A percentile compares a stretch with the other conserved stretches of the same genome.
Evolutionary conservation across 2,888 invertebrate species (phyloP).

Genomic region (Scaptodrosophila latifasciaeformis): DNA sequence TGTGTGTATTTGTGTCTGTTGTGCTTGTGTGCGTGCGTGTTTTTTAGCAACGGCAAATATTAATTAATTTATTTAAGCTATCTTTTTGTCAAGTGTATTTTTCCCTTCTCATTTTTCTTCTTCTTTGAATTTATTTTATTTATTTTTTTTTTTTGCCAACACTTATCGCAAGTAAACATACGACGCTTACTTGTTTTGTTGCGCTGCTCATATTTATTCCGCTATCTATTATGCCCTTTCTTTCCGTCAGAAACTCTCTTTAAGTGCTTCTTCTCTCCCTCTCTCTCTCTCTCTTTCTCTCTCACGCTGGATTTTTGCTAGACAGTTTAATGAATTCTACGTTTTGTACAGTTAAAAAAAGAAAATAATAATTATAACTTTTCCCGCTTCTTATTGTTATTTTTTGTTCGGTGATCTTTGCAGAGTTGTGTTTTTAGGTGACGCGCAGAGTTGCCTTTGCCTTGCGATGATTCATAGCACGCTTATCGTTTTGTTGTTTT

Average conservation of each 20-base stretch:
- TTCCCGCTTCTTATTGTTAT: slow-evolving; percentile 31
- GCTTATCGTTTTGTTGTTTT: slow-evolving; percentile 19
- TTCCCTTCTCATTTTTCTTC: slow-evolving; percentile 22
- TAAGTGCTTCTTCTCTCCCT: too few species aligned
- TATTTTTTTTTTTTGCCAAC: slow-evolving; percentile 21
- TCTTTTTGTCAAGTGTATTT: slow-evolving; percentile 19
- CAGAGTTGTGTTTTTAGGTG: neutral
- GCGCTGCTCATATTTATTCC: slow-evolving; percentile 9
- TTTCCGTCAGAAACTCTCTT: too few species aligned
- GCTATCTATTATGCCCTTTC: slow-evolving; percentile 18
- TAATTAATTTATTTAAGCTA: slow-evolving; percentile 39
- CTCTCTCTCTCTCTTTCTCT: slow-evolving; percentile 8
- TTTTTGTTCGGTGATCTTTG: slow-evolving; percentile 11
- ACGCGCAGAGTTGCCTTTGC: neutral
- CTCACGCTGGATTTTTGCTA: slow-evolving; percentile 10
- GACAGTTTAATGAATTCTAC: slow-evolving; percentile 32
- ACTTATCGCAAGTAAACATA: slow-evolving; percentile 45
- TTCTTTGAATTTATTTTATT: slow-evolving; percentile 12
- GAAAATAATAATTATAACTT: slow-evolving; percentile 35
- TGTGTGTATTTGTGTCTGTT: neutral
- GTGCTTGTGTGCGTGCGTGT: neutral
- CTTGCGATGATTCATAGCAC: too few species aligned
- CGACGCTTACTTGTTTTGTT: slow-evolving; percentile 11
- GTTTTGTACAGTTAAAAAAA: slow-evolving; percentile 23
- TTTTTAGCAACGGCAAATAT: slow-evolving; percentile 2